Evolutionary conservation across 2,797 vertebrate species (phyloP), one percentile per base, ranked within the genome.

Genomic region (Amblyraja radiata): DNA sequence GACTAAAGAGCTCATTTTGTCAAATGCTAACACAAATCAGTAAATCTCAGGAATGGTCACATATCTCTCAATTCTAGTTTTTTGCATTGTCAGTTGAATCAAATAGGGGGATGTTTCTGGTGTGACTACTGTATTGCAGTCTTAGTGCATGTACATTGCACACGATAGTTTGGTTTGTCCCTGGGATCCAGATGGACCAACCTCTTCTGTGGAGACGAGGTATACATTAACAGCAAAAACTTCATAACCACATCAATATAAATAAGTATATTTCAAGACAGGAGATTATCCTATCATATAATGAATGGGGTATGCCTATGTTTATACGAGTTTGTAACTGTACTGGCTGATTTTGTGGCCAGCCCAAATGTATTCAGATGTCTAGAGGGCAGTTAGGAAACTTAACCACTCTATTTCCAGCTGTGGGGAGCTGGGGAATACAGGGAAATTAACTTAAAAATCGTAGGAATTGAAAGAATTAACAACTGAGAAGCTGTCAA

Each of bases 191-290:
- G 71, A 74, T 76, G 71, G 90, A 28, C 46, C 90, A 76, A 58
- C 25, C 76, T 32, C 71, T 7, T 58, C 71, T n/a, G 73, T 76
- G 58, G 90, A n/a, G 36, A 76, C n/a, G 28, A 91, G 36, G 73
- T 91, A 74, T 28, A 74, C 84, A 88, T 88, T 88, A 65, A 28
- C 13, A 65, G 84, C 84, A 65, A 88, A 14, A 88, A 21, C 28
- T 76, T 76, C 71, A 58, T 71, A 92, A 76, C 90, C 71, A 58
- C 90, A 92, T 54, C 68, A 76, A 16, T 39, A 74, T 46, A 92
- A 92, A 65, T 36, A 63, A 65, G n/a, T 88, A 65, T 36, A 63
- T 91, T 91, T 91, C 39, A 73, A 11, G 68, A 28, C 90, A 73
- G 39, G 90, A 91, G 23, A 54, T 54, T 39, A 54, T 21, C 61